phyloP scores from a whole-genome alignment of 2,797 vertebrate genomes.

The Mionectes olivaceus region DNA sequence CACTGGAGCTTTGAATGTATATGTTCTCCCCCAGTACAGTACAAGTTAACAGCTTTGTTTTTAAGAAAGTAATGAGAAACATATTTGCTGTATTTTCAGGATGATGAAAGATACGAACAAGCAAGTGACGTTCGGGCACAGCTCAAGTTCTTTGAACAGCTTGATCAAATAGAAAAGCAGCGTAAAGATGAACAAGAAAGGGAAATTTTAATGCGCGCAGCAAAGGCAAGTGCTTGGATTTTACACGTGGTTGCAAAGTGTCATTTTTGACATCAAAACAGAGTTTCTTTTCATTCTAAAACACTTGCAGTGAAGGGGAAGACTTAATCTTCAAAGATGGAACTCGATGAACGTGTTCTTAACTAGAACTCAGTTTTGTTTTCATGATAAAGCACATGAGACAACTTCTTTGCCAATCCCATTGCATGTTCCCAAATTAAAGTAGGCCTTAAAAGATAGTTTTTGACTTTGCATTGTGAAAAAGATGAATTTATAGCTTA shows the following conservation, averaged over 20 bases:
- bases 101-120: conserved; percentile 89
- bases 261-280: conserved; percentile 27
- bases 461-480: neutral
- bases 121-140: conserved; percentile 88
- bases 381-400: neutral
- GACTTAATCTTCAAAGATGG: neutral
- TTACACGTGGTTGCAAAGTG: neutral
- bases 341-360: neutral
- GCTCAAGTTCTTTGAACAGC: conserved; percentile 94
- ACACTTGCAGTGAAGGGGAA: neutral
- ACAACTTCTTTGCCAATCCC: neutral
- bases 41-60: conserved; percentile 29
- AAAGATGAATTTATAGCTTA: neutral
- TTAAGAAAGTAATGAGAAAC: conserved; percentile 5
- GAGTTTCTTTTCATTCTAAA: conserved; percentile 1
- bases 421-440: neutral
- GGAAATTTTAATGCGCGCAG: conserved; percentile 93
- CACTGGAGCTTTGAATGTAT: conserved; percentile 9
- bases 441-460: neutral
- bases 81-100: conserved; percentile 76
- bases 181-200: conserved; percentile 94
- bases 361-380: conserved; percentile 1
- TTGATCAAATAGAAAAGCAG: conserved; percentile 95
- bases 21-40: neutral
- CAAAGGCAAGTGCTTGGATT: conserved; percentile 84